Base-by-base conservation (phyloP, 2,113 vertebrate genomes). In the Steatornis caripensis region DNA sequence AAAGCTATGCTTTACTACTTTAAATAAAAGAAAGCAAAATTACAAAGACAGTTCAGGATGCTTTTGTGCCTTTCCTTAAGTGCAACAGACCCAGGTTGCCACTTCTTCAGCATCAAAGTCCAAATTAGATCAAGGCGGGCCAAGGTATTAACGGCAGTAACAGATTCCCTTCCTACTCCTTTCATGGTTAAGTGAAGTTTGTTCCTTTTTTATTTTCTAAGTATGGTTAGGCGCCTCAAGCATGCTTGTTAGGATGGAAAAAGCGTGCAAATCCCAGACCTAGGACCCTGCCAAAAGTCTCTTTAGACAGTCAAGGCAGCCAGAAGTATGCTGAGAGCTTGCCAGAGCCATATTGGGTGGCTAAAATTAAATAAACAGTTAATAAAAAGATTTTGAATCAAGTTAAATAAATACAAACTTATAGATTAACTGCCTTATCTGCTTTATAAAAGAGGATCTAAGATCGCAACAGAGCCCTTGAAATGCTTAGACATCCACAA, bases 311-410 rank as follows among this genome's bases (percentile, higher is more conserved):
- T 91, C 84, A 72, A 93, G 45, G 68, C 83, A 93, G 98, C 96
- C 97, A 97, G 96, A 97, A 90, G 89, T 93, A 97, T 88, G 96
- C 79, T 82, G 96, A 96, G 85, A 94, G 95, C 93, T 90, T 96
- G 97, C 98, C 98, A 97, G 97, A 95, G 85, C 92, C 97, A 94
- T 97, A 92, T 97, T 97, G 98, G 97, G 97, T 91, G 98, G 95
- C 86, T 96, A 96, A 96, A 97, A 96, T 95, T 95, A 98, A 98
- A 97, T 95, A 98, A 97, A 96, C 96, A 97, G 96, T 96, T 97
- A 95, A 97, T 72, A 95, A 97, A 97, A 97, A 76, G 65, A 91
- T 91, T 91, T 81, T 70, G 78, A 96, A 88, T 95, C 92, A 94
- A 96, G 84, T 84, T 93, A 93, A 97, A 95, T 93, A 95, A 95